Conservation (phyloP, 2,888 invertebrate species). For the Apeira syringaria region DNA sequence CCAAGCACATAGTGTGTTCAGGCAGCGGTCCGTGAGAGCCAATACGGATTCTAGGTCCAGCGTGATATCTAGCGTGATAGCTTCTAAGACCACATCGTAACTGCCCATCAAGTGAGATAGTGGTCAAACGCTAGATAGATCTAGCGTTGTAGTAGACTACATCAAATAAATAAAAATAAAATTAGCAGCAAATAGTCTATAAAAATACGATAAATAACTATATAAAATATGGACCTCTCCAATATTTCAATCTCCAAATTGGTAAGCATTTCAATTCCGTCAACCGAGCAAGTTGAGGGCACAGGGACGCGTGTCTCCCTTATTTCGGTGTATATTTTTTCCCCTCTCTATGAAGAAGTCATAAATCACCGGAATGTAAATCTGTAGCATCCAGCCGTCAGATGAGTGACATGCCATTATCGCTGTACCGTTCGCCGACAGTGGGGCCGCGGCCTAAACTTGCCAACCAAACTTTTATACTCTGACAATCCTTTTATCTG, state of each 20-base stretch:
- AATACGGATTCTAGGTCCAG: no score
- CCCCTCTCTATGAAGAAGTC: conserved; percentile 80
- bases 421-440: conserved; percentile 45
- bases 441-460: conserved; percentile 62
- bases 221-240: conserved; percentile 15
- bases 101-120: no score
- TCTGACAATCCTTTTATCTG: conserved; percentile 47
- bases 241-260: conserved; percentile 38
- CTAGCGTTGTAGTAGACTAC: no score
- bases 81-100: no score
- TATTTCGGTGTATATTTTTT: conserved; percentile 71
- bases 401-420: conserved; percentile 82
- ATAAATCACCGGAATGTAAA: conserved; percentile 82
- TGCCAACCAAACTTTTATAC: conserved; percentile 52
- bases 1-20: no score
- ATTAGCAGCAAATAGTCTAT: no score
- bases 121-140: no score
- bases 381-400: conserved; percentile 77
- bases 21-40: no score
- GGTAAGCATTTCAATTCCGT: conserved; percentile 45
- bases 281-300: conserved; percentile 36
- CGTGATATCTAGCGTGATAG: no score
- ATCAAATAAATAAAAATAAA: no score
- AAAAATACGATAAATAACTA: no score
- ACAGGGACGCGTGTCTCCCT: conserved; percentile 36